These are phyloP conservation scores for Solenopsis fugax DNA, from an alignment of 1,140 invertebrate genomes.

Conservation along the genomic window DNA sequence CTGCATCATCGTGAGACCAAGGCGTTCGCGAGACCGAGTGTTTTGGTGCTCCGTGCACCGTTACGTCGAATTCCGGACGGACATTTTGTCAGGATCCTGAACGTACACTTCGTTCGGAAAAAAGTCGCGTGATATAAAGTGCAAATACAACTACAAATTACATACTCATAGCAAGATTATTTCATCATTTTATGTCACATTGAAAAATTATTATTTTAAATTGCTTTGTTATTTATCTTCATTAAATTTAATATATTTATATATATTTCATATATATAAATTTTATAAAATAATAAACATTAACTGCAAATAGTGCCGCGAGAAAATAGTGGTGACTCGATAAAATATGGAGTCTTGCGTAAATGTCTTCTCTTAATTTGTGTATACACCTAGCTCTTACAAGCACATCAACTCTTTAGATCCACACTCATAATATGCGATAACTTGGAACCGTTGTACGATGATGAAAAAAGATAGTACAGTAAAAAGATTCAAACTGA, in stretches of 20 bases:
- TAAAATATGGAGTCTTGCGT: no score
- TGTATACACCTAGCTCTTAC: not conserved
- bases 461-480: slow-evolving; percentile 14
- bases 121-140: not conserved
- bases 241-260: not conserved
- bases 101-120: not conserved
- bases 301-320: not conserved
- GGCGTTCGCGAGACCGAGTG: slow-evolving; percentile 36
- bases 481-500: not conserved
- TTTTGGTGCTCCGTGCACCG: slow-evolving; percentile 78
- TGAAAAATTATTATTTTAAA: not conserved
- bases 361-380: slow-evolving; percentile 25
- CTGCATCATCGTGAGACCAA: slow-evolving; percentile 37
- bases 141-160: no score
- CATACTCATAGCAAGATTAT: not conserved
- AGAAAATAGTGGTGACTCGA: not conserved
- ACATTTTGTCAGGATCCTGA: slow-evolving; percentile 66
- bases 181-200: not conserved
- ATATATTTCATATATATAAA: not conserved
- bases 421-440: slow-evolving; percentile 23
- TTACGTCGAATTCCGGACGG: slow-evolving; percentile 78
- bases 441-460: slow-evolving; percentile 20
- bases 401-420: not conserved
- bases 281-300: slow-evolving; percentile 1
- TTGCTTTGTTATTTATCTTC: not conserved